A percentile compares a stretch with the other conserved stretches of the same genome.
phyloP scores from a whole-genome alignment of 1,140 invertebrate genomes.

The Aphelenchoides besseyi region DNA sequence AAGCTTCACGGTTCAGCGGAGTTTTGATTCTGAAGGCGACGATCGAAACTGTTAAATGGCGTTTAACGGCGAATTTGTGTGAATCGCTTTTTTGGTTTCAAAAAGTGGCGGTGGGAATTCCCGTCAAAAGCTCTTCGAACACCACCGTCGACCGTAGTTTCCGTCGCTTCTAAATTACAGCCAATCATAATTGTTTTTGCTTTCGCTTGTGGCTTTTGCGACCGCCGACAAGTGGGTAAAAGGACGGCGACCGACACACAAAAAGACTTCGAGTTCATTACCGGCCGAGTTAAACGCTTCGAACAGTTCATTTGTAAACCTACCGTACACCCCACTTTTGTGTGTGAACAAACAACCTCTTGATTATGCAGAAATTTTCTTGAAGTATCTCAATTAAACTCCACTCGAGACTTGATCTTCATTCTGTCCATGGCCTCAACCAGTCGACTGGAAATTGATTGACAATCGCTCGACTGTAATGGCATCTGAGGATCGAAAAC shows the following conservation, averaged over 20 bases:
- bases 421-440: too few relatives aligned
- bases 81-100: not conserved
- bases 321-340: not conserved
- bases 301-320: not conserved
- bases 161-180: conserved; percentile 15
- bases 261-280: not conserved
- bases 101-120: too few relatives aligned
- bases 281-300: not conserved
- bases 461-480: not conserved
- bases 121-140: not conserved
- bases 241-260: not conserved
- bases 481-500: not conserved
- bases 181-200: conserved; percentile 14
- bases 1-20: not conserved
- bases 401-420: not conserved
- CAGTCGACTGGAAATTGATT: not conserved
- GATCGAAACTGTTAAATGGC: not conserved
- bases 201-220: not conserved
- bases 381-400: not conserved
- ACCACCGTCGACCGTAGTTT: not conserved
- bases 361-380: not conserved
- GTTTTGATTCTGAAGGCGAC: not conserved
- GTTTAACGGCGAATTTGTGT: not conserved
- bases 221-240: not conserved
- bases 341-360: not conserved